Evolutionary conservation across 37 sponge, comb jelly and placozoan species (phyloP).

Genomic region (Ianthella basta): DNA sequence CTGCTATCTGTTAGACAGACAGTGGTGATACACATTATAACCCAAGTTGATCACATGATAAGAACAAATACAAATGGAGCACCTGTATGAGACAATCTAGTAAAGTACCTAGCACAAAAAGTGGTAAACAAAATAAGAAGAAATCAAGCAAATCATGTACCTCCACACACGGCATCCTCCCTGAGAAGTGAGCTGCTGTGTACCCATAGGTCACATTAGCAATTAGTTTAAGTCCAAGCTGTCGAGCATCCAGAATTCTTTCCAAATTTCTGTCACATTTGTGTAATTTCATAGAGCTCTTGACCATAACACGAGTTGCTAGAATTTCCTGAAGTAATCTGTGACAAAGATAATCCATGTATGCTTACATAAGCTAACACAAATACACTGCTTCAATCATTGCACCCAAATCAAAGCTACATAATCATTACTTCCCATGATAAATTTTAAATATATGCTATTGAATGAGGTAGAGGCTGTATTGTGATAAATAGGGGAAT

Average conservation of each 20-base stretch:
- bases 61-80: too few relatives aligned
- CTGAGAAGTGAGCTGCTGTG: conserved; percentile 96
- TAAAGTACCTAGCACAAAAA: too few relatives aligned
- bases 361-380: too few relatives aligned
- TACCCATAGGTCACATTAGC: conserved; percentile 98
- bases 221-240: conserved; percentile 92
- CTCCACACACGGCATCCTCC: conserved; percentile 98
- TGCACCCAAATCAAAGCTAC: too few relatives aligned
- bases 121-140: too few relatives aligned
- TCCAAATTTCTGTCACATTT: conserved; percentile 75
- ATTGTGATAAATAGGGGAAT: too few relatives aligned
- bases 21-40: neutral
- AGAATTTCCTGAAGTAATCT: conserved; percentile 97
- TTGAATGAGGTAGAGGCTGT: too few relatives aligned
- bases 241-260: conserved; percentile 84
- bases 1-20: conserved; percentile 56
- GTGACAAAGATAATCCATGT: neutral
- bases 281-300: conserved; percentile 86
- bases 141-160: conserved; percentile 25
- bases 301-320: conserved; percentile 94
- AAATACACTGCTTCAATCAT: too few relatives aligned
- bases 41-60: too few relatives aligned
- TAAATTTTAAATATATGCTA: too few relatives aligned
- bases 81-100: too few relatives aligned
- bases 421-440: too few relatives aligned